Evolutionary conservation across 92 coral and sea anemone species (phyloP), one percentile per base, ranked within the genome.

Genomic region (Zoanthus sansibaricus): DNA sequence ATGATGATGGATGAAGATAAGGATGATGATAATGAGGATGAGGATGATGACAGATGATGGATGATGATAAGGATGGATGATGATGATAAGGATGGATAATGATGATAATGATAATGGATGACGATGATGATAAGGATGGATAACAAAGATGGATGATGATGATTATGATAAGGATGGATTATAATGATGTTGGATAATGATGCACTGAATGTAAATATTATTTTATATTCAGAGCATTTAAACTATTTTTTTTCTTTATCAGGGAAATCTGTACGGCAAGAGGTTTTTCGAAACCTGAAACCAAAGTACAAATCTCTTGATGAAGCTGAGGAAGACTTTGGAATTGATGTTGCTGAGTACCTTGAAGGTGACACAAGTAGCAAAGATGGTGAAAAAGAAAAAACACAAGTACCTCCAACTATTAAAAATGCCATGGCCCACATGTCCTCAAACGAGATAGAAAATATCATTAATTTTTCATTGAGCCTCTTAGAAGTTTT

Each of bases 381-480:
- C 75, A 37, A 16, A 16, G 75, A 71, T 71, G 10, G 48, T 32
- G 75, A 71, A 33, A n/a, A 71, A 9, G n/a, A 71, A 32, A 31
- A 71, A 71, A 6, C 30, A 6, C 48, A 71, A 71, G 75, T 71
- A 71, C 30, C 75, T 16, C 75, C 75, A 31, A 71, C 75, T 13
- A 31, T 71, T 11, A n/a, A 71, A 71, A 71, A 71, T 71, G 75
- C 75, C 75, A 71, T 71, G 75, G 75, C 20, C 30, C 75, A 71
- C 48, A 16, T 71, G 75, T 16, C 75, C 4, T 16, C 20, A 3
- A 71, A 21, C 4, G 31, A 71, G 30, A 37, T 71, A 16, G 75
- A 31, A n/a, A 16, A 71, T 16, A n/a, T 71, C 11, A 71, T 71
- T 32, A 47, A 9, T 71, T 21, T 16, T n/a, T 32, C 75, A 37